A percentile compares a stretch with the other conserved stretches of the same genome.
These are phyloP conservation scores for Syndactyla subalaris DNA, from an alignment of 2,797 vertebrate genomes.

Conservation along the genomic window DNA sequence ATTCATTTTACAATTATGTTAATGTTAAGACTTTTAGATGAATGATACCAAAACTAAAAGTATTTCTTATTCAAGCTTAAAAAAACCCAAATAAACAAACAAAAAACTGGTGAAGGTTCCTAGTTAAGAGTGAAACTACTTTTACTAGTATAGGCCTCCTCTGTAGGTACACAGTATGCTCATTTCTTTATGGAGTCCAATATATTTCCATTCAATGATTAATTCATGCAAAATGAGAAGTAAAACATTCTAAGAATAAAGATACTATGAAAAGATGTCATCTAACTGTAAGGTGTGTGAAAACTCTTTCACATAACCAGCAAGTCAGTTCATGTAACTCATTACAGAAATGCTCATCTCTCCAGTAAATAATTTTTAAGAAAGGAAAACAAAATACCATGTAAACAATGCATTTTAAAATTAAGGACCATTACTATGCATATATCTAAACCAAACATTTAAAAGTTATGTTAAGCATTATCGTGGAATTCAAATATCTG, in stretches of 20 bases:
- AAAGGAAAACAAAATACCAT: not conserved
- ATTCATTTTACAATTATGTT: not conserved
- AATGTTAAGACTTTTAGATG: not conserved
- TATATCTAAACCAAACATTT: not conserved
- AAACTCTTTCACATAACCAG: not conserved
- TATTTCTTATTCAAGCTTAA: not conserved
- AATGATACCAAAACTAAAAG: not conserved
- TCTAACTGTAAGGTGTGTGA: not conserved
- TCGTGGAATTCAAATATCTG: not conserved
- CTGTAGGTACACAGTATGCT: not conserved
- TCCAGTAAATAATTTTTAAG: not conserved
- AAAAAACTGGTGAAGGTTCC: not conserved
- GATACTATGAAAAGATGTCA: not conserved
- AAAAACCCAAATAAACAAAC: not conserved
- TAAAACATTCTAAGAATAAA: constrained; percentile 2
- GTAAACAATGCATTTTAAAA: not conserved
- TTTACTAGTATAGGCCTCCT: not conserved
- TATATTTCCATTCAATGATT: not conserved
- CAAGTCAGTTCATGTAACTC: not conserved
- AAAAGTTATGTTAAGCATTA: not conserved
- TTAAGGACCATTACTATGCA: not conserved
- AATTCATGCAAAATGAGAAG: constrained; percentile 2
- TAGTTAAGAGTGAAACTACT: not conserved
- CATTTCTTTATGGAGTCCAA: not conserved
- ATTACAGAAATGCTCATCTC: not conserved